Evolutionary conservation across 1,140 invertebrate species (phyloP), one percentile per base, ranked within the genome.

Genomic region (Achroia grisella): DNA sequence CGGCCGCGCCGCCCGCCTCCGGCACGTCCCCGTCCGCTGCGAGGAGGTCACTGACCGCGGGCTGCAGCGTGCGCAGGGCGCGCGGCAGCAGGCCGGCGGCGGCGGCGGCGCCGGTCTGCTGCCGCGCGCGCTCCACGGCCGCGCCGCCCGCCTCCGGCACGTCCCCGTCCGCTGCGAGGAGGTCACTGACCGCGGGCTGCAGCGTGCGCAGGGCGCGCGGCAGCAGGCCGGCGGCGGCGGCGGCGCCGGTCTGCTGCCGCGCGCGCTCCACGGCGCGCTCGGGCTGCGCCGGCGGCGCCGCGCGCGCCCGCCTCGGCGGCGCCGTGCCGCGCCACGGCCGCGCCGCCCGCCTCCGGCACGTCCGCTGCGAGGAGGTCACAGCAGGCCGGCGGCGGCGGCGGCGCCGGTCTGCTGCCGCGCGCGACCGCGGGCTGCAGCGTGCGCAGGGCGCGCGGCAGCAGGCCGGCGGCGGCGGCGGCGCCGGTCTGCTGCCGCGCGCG

Each of bases 51-150:
- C 12, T 70, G 62, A 5, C 71, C 75, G 1, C 73, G 37, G 2
- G 72, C 64, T 55, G 73, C 76, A 30, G 73, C 76, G 55, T 57
- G 66, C 39, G 59, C 65, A 0, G 64, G n/a, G n/a, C n/a, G n/a
- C n/a, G n/a, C n/a, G n/a, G n/a, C n/a, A n/a, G n/a, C 12, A 69
- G 62, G 5, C 71, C 75, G 1, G 73, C 35, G 2, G 72, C 64
- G 55, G 73, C 76, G 30, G 28, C 10, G 29, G 44, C 44, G 59
- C 65, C 0, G 64, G 63, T 14, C 29, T 11, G 48, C 3, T 10
- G 10, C 10, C 56, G 31, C 15, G 57, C 61, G 13, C 68, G 61
- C 58, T 73, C 64, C 10, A 71, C 32, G 28, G 12, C 37, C 0
- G 39, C 56, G 4, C 59, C 74, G 8, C 46, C 74, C 14, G 57